A percentile compares a stretch with the other conserved stretches of the same genome.
Conservation (phyloP, 2,113 vertebrate genomes). For the Burhinus bistriatus region DNA sequence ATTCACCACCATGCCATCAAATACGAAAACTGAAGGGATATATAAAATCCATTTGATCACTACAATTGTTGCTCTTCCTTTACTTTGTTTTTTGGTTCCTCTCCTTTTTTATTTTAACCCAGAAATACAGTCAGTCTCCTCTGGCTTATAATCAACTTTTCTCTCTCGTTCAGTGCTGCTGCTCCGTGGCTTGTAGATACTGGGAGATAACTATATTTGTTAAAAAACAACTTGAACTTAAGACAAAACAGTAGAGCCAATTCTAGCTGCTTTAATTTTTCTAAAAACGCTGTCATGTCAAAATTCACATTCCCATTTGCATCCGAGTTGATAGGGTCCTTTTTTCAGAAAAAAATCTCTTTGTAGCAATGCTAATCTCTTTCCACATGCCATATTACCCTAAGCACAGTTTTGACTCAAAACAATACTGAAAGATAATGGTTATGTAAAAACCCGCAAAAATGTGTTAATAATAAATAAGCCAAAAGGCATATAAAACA, state of each 20-base stretch:
- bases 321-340: neutral
- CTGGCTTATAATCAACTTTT: neutral
- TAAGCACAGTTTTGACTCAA: neutral
- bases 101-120: neutral
- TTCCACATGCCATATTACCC: neutral
- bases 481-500: constrained; percentile 44
- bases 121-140: neutral
- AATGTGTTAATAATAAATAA: constrained; percentile 60
- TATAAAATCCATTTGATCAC: neutral
- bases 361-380: neutral
- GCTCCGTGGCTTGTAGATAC: neutral
- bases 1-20: neutral
- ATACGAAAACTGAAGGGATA: neutral
- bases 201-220: neutral
- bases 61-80: neutral
- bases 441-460: constrained; percentile 54
- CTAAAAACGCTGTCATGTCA: neutral
- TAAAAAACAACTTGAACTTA: neutral
- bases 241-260: neutral
- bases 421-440: neutral
- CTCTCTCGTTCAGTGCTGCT: neutral
- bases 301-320: neutral
- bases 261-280: neutral
- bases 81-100: neutral
- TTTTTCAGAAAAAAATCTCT: neutral